Evolutionary conservation across 2,888 invertebrate genomes (phyloP).

Genomic region (Nineta flava): DNA sequence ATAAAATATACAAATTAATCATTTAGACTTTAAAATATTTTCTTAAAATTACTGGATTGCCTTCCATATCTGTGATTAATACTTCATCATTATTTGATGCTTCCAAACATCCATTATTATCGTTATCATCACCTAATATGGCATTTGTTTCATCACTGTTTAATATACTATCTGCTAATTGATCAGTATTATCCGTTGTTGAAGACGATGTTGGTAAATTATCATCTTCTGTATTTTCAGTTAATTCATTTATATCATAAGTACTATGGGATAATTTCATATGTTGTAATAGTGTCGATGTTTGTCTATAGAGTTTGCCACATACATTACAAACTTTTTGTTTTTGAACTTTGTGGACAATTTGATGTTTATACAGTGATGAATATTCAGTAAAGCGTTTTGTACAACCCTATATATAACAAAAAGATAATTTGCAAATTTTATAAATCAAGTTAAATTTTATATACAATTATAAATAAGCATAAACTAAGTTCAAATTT

Average conservation of each 20-base stretch:
- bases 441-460: no score
- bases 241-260: no score
- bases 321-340: slow-evolving; percentile 41
- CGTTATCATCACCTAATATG: no score
- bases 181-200: no score
- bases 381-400: slow-evolving; percentile 54
- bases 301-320: slow-evolving; percentile 40
- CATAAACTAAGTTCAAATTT: no score
- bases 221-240: no score
- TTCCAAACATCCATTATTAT: slow-evolving; percentile 17
- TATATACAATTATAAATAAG: no score
- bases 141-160: no score
- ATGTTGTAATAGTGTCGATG: slow-evolving; percentile 42
- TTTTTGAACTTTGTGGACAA: slow-evolving; percentile 41
- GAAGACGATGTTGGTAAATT: no score
- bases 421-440: no score
- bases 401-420: slow-evolving; percentile 33
- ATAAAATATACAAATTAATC: no score
- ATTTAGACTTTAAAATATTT: neutral
- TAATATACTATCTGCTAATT: no score
- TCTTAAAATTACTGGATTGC: neutral
- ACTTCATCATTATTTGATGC: slow-evolving; percentile 1
- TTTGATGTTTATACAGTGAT: slow-evolving; percentile 49
- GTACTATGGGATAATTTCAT: slow-evolving; percentile 38
- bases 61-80: neutral